A percentile compares a stretch with the other conserved stretches of the same genome.
Conservation (phyloP, 2,888 invertebrate species). For the Tridacna gigas region DNA sequence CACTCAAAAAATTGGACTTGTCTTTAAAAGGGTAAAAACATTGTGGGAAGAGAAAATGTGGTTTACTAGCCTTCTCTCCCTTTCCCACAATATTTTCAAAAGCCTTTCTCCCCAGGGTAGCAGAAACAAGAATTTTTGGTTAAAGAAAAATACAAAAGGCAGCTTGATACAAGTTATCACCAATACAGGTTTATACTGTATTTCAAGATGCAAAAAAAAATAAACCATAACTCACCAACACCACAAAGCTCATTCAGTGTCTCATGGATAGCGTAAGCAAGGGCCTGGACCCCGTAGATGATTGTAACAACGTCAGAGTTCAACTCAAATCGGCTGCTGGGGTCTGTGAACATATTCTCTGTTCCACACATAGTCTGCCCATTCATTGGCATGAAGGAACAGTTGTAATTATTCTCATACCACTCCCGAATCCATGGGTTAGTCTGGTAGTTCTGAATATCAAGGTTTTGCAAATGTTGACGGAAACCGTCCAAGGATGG, state of each 20-base stretch:
- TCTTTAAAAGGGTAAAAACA: too few species aligned
- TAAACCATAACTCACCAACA: constrained; percentile 33
- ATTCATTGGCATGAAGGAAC: constrained; percentile 67
- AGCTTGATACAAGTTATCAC: too few species aligned
- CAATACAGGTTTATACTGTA: too few species aligned
- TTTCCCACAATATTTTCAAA: too few species aligned
- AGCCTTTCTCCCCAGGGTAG: too few species aligned
- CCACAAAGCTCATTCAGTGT: constrained; percentile 78
- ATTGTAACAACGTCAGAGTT: constrained; percentile 68
- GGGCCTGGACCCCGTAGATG: constrained; percentile 78
- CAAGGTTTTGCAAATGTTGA: constrained; percentile 67
- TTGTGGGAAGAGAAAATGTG: too few species aligned
- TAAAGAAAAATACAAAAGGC: too few species aligned
- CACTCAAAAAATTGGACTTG: too few species aligned
- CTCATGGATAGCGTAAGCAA: constrained; percentile 75
- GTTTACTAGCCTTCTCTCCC: too few species aligned
- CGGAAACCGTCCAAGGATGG: constrained; percentile 39
- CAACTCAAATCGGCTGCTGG: constrained; percentile 62
- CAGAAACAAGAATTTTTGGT: too few species aligned
- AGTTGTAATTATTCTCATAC: constrained; percentile 75
- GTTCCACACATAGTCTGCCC: constrained; percentile 54
- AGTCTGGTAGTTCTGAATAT: constrained; percentile 64
- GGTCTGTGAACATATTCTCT: constrained; percentile 52
- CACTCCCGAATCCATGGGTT: constrained; percentile 82
- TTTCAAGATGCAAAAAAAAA: too few species aligned